Conservation (phyloP, 2,113 vertebrate species). For the Triplophysa dalaica region DNA sequence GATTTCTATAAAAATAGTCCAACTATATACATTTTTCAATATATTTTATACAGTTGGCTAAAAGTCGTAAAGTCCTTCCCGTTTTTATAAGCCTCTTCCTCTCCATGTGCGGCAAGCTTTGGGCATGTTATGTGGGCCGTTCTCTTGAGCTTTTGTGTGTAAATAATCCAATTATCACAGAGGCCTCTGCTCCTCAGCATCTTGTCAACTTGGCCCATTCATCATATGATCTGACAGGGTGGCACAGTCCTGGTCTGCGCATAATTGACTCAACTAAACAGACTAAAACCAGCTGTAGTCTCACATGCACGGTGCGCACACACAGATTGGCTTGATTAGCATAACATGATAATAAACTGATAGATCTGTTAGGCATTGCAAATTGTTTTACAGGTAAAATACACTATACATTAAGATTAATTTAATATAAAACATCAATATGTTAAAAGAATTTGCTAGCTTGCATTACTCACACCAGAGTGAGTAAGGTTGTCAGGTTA, state of each 20-base stretch:
- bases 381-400: not conserved
- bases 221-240: constrained; percentile 71
- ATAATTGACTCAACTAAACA: constrained; percentile 51
- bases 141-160: constrained; percentile 66
- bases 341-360: constrained; percentile 24
- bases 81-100: constrained; percentile 17
- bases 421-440: not conserved
- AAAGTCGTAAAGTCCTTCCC: constrained; percentile 33
- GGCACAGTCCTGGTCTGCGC: constrained; percentile 41
- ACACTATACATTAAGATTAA: not conserved
- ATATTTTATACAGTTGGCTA: constrained; percentile 2
- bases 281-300: constrained; percentile 50
- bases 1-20: no score
- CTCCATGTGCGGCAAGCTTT: constrained; percentile 46
- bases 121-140: constrained; percentile 64
- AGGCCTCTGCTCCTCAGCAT: constrained; percentile 67
- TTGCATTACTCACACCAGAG: not conserved
- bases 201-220: constrained; percentile 74
- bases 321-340: constrained; percentile 24
- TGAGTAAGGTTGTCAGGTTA: not conserved
- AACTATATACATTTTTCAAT: no score
- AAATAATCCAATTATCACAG: constrained; percentile 75
- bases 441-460: not conserved
- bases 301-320: constrained; percentile 37
- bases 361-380: constrained; percentile 3